Conservation (phyloP, 64 coral and sea anemone genomes). For the Hydrozoanthus tunicans region DNA sequence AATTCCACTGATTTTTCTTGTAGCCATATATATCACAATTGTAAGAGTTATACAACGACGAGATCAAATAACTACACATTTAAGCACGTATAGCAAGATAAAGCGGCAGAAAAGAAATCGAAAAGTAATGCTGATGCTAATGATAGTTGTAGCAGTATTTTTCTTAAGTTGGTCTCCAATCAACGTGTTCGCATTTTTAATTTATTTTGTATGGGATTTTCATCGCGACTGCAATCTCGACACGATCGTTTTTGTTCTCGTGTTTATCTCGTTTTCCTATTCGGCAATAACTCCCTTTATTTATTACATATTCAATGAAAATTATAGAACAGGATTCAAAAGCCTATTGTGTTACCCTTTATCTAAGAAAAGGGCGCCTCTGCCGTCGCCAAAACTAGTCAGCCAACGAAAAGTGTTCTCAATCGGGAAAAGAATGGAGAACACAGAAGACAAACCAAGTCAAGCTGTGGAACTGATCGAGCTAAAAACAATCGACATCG, state of each 20-base stretch:
- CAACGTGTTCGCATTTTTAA: constrained; percentile 21
- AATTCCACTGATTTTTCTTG: neutral
- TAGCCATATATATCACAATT: constrained; percentile 13
- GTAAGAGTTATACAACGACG: constrained; percentile 3
- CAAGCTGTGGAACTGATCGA: constrained; percentile 23
- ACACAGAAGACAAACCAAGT: neutral
- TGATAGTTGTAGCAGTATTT: constrained; percentile 8
- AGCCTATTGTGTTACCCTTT: neutral
- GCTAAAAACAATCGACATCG: neutral
- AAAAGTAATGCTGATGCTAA: constrained; percentile 32
- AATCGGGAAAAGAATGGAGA: neutral
- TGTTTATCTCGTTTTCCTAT: constrained; percentile 47
- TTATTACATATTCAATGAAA: constrained; percentile 51
- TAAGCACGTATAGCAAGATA: constrained; percentile 11
- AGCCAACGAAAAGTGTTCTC: constrained; percentile 28
- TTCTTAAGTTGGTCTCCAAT: constrained; percentile 38
- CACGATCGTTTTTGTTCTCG: constrained; percentile 14
- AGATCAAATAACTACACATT: neutral
- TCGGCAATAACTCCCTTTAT: constrained; percentile 43
- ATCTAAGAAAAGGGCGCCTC: neutral
- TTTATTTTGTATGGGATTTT: constrained; percentile 44
- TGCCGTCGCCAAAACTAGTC: neutral
- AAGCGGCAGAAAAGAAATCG: constrained; percentile 16
- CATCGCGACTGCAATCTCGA: constrained; percentile 35
- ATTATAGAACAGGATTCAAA: constrained; percentile 34